Base-by-base conservation (phyloP, 2,888 invertebrate genomes). In the Euplagia quadripunctaria region DNA sequence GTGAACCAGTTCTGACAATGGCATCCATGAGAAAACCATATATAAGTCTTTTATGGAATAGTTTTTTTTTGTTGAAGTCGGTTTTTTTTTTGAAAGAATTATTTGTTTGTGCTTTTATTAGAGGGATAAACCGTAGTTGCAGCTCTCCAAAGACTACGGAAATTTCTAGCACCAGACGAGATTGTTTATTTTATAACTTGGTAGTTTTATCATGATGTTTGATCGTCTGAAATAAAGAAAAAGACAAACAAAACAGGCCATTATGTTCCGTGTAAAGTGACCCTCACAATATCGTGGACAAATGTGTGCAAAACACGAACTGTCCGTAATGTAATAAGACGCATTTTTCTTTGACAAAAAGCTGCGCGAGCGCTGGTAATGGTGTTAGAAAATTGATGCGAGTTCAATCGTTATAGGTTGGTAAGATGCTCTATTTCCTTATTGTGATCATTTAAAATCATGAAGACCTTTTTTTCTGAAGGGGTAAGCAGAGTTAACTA, bases 331-430 rank as follows among this genome's bases (percentile, higher is more conserved):
- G 93, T 92, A 94, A 94, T 95, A 94, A 95, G 93, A 91, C 86
- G 88, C 89, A 94, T 95, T 95, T 95, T 95, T 94, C 94, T 91
- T 88, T 89, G 87, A 91, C 93, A 94, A 94, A 94, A 94, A 94
- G 91, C 81, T 86, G 85, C 85, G 84, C 85, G 74, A 81, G 85
- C 83, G 82, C 87, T 89, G 77, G 92, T 87, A 85, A 87, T 87
- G 87, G 81, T 76, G 82, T 92, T 93, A 94, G 94, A 94, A 94
- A 94, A 90, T 87, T 85, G 83, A 87, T 87, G 88, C 84, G 86
- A 86, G 87, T 81, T 85, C 82, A 79, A 79, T 76, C 78, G 75
- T 74, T 66, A 71, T 51, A n/a, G 20, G 7, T 46, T 20, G 77
- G 72, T 31, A 76, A 55, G 84, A 67, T 84, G 88, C 94, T 94